Conservation (phyloP, 2,888 invertebrate genomes). For the Autographa pulchrina region DNA sequence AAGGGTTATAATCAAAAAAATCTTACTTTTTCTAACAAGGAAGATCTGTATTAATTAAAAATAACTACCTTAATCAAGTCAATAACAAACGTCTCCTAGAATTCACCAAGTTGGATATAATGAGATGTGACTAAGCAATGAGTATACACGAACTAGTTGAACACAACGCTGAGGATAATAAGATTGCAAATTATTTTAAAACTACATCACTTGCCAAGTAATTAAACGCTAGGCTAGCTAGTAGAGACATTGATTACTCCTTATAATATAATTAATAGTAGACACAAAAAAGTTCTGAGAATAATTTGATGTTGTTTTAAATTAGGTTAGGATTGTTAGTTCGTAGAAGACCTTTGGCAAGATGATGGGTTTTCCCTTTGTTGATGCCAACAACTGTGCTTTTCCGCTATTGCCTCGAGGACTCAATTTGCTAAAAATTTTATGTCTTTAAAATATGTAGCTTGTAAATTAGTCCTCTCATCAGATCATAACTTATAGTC, state of each 20-base stretch:
- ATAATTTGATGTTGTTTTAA: conserved; percentile 22
- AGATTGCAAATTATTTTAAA: neutral
- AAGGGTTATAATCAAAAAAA: too few relatives aligned
- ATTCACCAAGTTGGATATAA: neutral
- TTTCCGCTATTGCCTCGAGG: conserved; percentile 39
- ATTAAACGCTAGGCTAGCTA: conserved; percentile 14
- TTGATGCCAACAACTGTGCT: conserved; percentile 47
- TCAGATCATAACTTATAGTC: too few relatives aligned
- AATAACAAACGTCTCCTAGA: neutral
- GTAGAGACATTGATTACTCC: neutral
- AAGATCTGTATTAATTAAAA: too few relatives aligned
- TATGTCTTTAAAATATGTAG: neutral
- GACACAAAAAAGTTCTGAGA: conserved; percentile 8
- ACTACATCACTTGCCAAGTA: conserved; percentile 15
- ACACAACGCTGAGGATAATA: neutral
- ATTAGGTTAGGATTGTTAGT: conserved; percentile 30
- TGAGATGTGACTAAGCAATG: neutral
- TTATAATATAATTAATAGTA: conserved; percentile 13
- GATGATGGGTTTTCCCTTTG: conserved; percentile 32
- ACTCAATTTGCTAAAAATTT: conserved; percentile 13
- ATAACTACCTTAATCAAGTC: too few relatives aligned
- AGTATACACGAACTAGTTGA: neutral
- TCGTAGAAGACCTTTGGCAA: conserved; percentile 49
- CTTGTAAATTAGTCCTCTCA: neutral
- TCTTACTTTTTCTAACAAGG: too few relatives aligned